These are phyloP conservation scores for Naja naja DNA, from an alignment of 2,113 vertebrate genomes.

Conservation along the genomic window DNA sequence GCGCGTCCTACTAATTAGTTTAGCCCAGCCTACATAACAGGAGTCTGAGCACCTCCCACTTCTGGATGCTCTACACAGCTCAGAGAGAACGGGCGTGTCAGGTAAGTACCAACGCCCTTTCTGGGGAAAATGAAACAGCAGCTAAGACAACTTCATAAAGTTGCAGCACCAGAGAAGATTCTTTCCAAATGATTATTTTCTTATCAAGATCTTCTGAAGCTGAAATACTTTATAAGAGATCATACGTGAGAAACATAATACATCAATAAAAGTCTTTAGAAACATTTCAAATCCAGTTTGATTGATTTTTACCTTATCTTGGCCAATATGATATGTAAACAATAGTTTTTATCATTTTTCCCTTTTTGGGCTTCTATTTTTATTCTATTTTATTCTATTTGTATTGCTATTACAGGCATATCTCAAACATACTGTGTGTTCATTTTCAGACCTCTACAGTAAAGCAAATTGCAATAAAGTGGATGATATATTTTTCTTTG, in stretches of 20 bases:
- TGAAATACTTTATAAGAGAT: neutral
- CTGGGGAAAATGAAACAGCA: neutral
- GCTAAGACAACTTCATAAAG: neutral
- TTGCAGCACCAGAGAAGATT: neutral
- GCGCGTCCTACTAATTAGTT: no score
- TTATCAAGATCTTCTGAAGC: neutral
- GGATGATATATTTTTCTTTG: neutral
- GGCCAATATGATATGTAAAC: neutral
- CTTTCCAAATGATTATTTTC: neutral
- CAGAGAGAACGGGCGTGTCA: no score
- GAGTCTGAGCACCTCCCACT: no score
- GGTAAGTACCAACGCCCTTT: no score
- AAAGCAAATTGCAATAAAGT: neutral
- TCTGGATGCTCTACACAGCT: no score
- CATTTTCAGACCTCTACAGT: neutral
- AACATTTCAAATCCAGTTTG: neutral
- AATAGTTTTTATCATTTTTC: neutral
- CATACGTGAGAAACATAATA: neutral
- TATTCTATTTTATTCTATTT: neutral
- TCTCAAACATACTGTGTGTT: neutral
- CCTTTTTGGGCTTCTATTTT: neutral
- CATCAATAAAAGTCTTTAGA: neutral
- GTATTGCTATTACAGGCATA: neutral
- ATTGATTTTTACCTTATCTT: neutral
- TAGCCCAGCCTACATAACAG: no score